A percentile compares a stretch with the other conserved stretches of the same genome.
These are phyloP conservation scores for Norana najaformis DNA, from an alignment of 2,888 invertebrate genomes.

Conservation along the genomic window DNA sequence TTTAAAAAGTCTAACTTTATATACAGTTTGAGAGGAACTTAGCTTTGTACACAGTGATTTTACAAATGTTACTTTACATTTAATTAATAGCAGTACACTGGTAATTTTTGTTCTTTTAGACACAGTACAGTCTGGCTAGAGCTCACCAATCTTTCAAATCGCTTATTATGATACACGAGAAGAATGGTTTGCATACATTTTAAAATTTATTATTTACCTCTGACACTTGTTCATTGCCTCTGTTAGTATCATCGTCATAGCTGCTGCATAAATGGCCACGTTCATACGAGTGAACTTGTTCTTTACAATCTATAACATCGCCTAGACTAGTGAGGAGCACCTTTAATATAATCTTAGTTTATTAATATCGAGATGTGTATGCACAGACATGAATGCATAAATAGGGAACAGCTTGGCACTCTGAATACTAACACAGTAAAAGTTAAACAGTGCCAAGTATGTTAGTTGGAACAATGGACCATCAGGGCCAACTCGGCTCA, in stretches of 20 bases:
- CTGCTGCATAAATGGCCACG: not conserved
- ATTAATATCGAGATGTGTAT: too few species aligned
- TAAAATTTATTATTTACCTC: not conserved
- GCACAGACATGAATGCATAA: too few species aligned
- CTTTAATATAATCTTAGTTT: not conserved
- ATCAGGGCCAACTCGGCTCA: too few species aligned
- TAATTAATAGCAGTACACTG: not conserved
- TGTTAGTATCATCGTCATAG: not conserved
- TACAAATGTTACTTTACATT: not conserved
- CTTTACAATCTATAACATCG: not conserved
- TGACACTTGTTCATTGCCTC: not conserved
- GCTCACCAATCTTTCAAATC: conserved; percentile 99
- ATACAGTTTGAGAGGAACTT: too few species aligned
- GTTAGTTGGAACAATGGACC: too few species aligned
- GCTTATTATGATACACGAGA: conserved; percentile 98
- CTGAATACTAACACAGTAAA: too few species aligned
- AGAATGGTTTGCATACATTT: conserved; percentile 76
- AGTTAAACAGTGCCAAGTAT: too few species aligned
- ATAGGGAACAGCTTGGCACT: too few species aligned
- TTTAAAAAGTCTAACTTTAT: too few species aligned
- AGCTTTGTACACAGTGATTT: not conserved
- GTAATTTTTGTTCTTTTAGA: conserved; percentile 68
- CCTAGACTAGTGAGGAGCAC: too few species aligned
- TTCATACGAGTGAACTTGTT: not conserved
- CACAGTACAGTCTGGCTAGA: conserved; percentile 92